phyloP scores from a whole-genome alignment of 1,140 invertebrate species.

The Zaprionus camerounensis region DNA sequence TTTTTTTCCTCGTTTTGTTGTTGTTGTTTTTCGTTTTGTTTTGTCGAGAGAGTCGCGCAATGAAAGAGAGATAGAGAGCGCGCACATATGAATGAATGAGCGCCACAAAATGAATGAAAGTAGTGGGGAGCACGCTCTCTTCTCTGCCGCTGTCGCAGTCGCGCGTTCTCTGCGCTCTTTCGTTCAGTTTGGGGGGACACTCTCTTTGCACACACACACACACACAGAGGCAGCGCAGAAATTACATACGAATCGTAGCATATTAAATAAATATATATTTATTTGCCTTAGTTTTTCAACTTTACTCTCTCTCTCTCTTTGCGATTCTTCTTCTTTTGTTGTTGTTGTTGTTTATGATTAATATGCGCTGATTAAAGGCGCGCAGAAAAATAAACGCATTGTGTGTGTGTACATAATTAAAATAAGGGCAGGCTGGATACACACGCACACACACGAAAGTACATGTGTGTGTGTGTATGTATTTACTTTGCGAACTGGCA shows the following conservation, averaged over 20 bases:
- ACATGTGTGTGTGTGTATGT: not conserved
- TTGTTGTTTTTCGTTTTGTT: constrained; percentile 17
- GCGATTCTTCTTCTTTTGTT: constrained; percentile 23
- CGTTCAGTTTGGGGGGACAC: not conserved
- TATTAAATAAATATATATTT: constrained; percentile 14
- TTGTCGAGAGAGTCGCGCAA: constrained; percentile 31
- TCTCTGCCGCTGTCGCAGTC: constrained; percentile 4
- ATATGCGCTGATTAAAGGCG: constrained; percentile 72
- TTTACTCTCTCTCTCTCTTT: not conserved
- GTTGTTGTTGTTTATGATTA: constrained; percentile 67
- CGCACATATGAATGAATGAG: constrained; percentile 59
- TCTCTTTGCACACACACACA: not conserved
- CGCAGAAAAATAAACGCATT: constrained; percentile 26
- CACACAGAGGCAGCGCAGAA: not conserved
- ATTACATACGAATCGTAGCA: constrained; percentile 7
- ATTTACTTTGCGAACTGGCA: constrained; percentile 41
- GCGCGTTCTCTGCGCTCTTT: not conserved
- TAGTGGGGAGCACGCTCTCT: constrained; percentile 53
- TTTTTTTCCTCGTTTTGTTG: constrained; percentile 47
- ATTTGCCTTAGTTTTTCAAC: constrained; percentile 11
- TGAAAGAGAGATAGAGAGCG: constrained; percentile 12
- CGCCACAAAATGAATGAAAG: constrained; percentile 73
- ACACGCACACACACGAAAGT: not conserved
- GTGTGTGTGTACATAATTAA: constrained; percentile 21
- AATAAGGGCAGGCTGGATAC: constrained; percentile 45